Conservation (phyloP, 2,113 vertebrate genomes). For the Ageneiosus marmoratus region DNA sequence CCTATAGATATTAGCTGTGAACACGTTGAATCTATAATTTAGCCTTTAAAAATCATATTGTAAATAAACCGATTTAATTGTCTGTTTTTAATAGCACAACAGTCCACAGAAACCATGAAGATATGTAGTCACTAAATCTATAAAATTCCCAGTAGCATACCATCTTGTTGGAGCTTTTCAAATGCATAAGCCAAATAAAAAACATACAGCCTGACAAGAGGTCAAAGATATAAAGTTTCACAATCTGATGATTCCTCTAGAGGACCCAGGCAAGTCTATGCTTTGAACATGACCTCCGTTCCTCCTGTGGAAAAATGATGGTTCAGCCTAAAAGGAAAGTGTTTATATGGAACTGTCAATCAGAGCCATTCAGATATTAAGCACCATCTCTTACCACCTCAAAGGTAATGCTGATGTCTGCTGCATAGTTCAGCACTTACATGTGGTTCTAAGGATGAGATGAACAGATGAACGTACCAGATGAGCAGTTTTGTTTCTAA, state of each 20-base stretch:
- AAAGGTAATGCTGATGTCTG: constrained; percentile 3
- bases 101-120: background rate
- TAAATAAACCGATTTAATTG: background rate
- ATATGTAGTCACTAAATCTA: constrained; percentile 16
- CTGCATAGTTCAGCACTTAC: background rate
- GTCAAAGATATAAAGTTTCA: constrained; percentile 68
- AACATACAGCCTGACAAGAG: constrained; percentile 49
- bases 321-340: constrained; percentile 39
- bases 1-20: background rate
- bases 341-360: constrained; percentile 44
- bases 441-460: background rate
- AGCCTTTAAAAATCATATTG: background rate
- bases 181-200: constrained; percentile 57
- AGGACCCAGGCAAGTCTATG: constrained; percentile 53
- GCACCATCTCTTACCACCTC: constrained; percentile 23
- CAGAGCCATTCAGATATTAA: constrained; percentile 20
- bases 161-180: constrained; percentile 13
- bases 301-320: constrained; percentile 37
- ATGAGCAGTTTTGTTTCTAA: background rate
- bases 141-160: constrained; percentile 14
- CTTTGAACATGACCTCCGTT: constrained; percentile 45
- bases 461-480: background rate
- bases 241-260: constrained; percentile 59
- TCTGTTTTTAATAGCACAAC: constrained; percentile 8
- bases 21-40: background rate